Percentiles rank a stretch among this genome's conserved stretches.
Conservation (phyloP, 2,113 vertebrate species). For the Merops nubicus region DNA sequence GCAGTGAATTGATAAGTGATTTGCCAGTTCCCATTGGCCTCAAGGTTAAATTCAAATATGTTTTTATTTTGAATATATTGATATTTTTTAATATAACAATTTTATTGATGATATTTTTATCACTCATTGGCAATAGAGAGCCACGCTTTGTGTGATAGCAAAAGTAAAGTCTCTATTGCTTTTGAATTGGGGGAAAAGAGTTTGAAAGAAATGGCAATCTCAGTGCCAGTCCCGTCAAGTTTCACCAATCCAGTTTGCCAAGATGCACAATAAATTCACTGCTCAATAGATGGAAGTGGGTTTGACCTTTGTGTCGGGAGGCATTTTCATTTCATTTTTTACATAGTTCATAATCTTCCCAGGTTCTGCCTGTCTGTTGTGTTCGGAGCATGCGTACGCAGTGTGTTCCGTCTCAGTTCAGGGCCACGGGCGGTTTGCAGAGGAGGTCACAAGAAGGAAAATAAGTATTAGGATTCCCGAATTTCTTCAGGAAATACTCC, state of each 20-base stretch:
- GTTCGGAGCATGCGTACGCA: not conserved
- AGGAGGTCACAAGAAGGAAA: not conserved
- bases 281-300: not conserved
- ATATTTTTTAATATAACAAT: not conserved
- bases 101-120: not conserved
- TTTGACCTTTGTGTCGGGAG: not conserved
- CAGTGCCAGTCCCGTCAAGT: not conserved
- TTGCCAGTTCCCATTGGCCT: not conserved
- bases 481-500: not conserved
- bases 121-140: not conserved
- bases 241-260: not conserved
- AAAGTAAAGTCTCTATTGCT: not conserved
- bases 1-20: not conserved
- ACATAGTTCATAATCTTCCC: not conserved
- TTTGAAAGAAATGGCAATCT: not conserved
- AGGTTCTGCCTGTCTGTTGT: not conserved
- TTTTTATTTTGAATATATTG: not conserved
- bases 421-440: not conserved
- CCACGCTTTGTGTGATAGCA: not conserved
- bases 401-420: not conserved
- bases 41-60: not conserved
- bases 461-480: not conserved
- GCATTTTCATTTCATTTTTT: not conserved
- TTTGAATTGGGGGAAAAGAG: not conserved
- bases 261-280: not conserved